Conservation (phyloP, 2,888 invertebrate genomes). For the Heliconius ethilla region DNA sequence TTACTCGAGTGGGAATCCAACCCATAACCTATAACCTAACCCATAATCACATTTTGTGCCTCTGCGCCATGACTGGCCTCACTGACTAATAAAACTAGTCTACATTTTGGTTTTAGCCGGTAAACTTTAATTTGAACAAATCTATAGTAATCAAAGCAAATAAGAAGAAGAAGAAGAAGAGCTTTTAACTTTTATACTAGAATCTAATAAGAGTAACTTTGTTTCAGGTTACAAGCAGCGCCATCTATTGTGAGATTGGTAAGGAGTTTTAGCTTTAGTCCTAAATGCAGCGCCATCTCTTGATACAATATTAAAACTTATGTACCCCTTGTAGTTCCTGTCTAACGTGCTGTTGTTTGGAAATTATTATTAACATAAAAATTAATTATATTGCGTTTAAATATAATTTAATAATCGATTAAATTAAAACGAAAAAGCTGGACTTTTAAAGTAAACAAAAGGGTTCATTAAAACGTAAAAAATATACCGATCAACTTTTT, state of each 20-base stretch:
- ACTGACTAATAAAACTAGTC: neutral
- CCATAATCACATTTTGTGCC: no score
- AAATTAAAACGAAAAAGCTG: no score
- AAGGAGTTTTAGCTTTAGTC: conserved; percentile 21
- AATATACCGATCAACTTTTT: no score
- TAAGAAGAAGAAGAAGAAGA: no score
- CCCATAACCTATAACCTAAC: no score
- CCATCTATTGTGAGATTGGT: conserved; percentile 55
- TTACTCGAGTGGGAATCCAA: no score
- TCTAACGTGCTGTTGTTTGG: neutral
- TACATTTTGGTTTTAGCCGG: neutral
- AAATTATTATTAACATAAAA: no score
- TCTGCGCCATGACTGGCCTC: no score
- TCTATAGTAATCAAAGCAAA: neutral
- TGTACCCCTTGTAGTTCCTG: conserved; percentile 8
- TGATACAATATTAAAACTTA: neutral
- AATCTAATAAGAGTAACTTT: conserved; percentile 40
- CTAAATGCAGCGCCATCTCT: conserved; percentile 41
- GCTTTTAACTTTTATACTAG: neutral
- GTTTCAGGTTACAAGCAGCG: conserved; percentile 47
- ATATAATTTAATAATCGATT: no score
- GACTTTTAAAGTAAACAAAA: no score
- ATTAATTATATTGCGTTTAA: no score
- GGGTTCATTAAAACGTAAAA: no score
- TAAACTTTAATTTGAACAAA: neutral